Conservation (phyloP, 2,888 invertebrate genomes). For the Hyposoter dolosus region DNA sequence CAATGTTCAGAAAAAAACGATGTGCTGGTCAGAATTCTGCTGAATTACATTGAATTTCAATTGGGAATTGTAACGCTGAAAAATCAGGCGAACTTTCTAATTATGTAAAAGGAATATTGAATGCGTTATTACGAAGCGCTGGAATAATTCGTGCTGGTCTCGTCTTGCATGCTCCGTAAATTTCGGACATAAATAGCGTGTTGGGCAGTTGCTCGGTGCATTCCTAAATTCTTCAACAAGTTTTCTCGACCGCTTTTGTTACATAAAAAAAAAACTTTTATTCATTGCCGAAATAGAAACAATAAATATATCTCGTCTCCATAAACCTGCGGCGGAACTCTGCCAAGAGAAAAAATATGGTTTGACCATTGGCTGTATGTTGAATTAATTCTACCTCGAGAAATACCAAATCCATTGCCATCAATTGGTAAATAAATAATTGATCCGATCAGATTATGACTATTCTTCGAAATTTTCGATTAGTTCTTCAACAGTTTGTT, state of each 20-base stretch:
- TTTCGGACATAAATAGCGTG: slow-evolving; percentile 74
- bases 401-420: background rate
- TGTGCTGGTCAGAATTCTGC: slow-evolving; percentile 72
- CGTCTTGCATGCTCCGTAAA: slow-evolving; percentile 77
- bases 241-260: slow-evolving; percentile 72
- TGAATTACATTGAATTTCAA: slow-evolving; percentile 79
- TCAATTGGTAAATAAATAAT: background rate
- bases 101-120: slow-evolving; percentile 80
- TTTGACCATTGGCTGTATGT: background rate
- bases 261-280: slow-evolving; percentile 66
- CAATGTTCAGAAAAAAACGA: slow-evolving; percentile 16
- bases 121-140: slow-evolving; percentile 77
- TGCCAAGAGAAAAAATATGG: background rate
- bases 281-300: background rate
- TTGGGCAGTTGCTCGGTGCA: slow-evolving; percentile 67
- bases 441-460: background rate
- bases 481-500: background rate
- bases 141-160: slow-evolving; percentile 63
- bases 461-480: background rate
- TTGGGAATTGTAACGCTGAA: slow-evolving; percentile 80
- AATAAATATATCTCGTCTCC: background rate
- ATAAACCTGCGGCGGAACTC: background rate
- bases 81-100: slow-evolving; percentile 80
- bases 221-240: slow-evolving; percentile 70
- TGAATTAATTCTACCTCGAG: background rate